Evolutionary conservation across 2,113 vertebrate species (phyloP).

Genomic region (Scomber japonicus): DNA sequence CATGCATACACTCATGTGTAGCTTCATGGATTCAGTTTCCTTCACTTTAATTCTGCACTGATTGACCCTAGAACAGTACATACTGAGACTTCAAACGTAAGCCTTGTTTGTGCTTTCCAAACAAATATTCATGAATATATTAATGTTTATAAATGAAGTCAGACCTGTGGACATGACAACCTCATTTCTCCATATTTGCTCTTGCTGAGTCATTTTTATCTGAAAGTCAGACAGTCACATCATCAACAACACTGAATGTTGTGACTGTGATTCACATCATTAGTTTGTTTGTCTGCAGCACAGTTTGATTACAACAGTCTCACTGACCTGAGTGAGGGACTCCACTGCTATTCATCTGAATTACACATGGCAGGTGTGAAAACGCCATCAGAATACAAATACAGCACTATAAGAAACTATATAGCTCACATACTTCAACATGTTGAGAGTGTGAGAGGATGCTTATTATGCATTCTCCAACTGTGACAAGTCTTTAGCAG

Average conservation of each 20-base stretch:
- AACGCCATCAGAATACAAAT: not conserved
- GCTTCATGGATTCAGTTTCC: too few species aligned
- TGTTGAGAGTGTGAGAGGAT: not conserved
- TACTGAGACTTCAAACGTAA: not conserved
- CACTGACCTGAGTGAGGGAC: not conserved
- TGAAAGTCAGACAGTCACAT: not conserved
- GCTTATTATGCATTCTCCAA: not conserved
- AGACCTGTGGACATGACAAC: not conserved
- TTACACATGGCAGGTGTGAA: constrained; percentile 1
- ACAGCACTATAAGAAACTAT: not conserved
- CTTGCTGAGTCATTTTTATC: not conserved
- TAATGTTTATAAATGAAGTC: not conserved
- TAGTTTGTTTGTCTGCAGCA: not conserved
- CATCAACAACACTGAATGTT: not conserved
- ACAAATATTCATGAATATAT: not conserved
- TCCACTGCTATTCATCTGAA: constrained; percentile 1
- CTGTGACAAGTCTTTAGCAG: too few species aligned
- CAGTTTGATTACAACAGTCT: not conserved
- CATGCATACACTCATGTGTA: too few species aligned
- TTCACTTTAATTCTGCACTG: too few species aligned
- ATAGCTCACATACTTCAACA: not conserved
- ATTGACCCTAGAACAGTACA: too few species aligned
- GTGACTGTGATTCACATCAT: constrained; percentile 1
- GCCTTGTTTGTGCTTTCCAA: not conserved
- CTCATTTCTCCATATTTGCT: not conserved